Percentiles rank a stretch among this genome's conserved stretches.
These are phyloP conservation scores for Oscheius sp. DNA, from an alignment of 2,888 invertebrate genomes.

Conservation along the genomic window DNA sequence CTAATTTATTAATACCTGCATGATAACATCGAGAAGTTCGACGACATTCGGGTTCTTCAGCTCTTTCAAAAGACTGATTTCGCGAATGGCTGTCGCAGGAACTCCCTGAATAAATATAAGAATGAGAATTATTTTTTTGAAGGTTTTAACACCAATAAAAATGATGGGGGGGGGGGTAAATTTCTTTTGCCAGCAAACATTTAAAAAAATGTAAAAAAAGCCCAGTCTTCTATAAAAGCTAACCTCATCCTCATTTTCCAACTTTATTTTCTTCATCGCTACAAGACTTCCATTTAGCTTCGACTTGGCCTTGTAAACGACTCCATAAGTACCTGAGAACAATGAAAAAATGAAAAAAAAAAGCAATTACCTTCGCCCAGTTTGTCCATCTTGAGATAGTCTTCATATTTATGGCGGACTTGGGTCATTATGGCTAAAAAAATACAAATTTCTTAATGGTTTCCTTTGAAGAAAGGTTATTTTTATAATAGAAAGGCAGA, in stretches of 20 bases:
- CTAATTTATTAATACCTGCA: conserved; percentile 74
- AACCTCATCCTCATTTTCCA: conserved; percentile 86
- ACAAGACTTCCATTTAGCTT: conserved; percentile 85
- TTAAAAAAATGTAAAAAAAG: not conserved
- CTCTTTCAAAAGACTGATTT: conserved; percentile 90
- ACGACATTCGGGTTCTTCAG: conserved; percentile 90
- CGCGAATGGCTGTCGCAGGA: conserved; percentile 94
- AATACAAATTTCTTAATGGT: not conserved
- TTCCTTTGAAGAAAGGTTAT: too few species aligned
- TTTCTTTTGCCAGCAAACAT: not conserved
- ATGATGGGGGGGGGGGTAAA: too few species aligned
- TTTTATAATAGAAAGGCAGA: too few species aligned
- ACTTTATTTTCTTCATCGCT: conserved; percentile 93
- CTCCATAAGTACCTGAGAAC: conserved; percentile 85
- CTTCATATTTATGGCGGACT: conserved; percentile 75
- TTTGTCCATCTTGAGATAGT: conserved; percentile 83
- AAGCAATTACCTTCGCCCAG: not conserved
- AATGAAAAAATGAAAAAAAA: not conserved
- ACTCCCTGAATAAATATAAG: too few species aligned
- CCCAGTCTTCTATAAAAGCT: not conserved
- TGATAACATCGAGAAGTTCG: conserved; percentile 85
- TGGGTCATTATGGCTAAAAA: not conserved
- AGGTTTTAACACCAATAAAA: too few species aligned
- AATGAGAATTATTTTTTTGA: not conserved
- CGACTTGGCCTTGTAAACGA: conserved; percentile 94